These are phyloP conservation scores for Kryptopterus vitreolus DNA, from an alignment of 2,797 vertebrate species.

Conservation along the genomic window DNA sequence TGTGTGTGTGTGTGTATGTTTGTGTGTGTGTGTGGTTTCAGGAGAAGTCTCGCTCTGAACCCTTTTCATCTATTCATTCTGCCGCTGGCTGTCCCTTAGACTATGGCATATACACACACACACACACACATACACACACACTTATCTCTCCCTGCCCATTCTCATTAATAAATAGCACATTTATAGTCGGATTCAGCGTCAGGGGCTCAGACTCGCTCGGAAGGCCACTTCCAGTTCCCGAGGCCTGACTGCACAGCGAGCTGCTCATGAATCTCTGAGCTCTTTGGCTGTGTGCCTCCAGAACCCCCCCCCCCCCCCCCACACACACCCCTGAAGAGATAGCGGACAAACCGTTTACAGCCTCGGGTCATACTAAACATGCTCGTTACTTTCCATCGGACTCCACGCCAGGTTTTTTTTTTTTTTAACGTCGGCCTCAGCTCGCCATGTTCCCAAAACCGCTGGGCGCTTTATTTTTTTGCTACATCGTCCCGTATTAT, in stretches of 20 bases:
- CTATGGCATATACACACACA: not conserved
- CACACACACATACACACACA: conserved; percentile 27
- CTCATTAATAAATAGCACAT: conserved; percentile 40
- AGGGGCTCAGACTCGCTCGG: not conserved
- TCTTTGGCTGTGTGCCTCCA: not conserved
- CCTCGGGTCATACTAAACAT: conserved; percentile 3
- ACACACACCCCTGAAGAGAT: conserved; percentile 1
- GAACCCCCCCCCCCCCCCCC: too few relatives aligned
- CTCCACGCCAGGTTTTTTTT: not conserved
- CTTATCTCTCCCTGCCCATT: conserved; percentile 7
- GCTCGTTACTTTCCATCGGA: conserved; percentile 13
- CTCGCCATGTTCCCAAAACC: not conserved
- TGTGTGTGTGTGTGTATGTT: not conserved
- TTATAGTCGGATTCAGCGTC: conserved; percentile 1
- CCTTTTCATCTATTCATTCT: conserved; percentile 65
- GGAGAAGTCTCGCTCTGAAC: conserved; percentile 58
- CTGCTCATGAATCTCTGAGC: conserved; percentile 18
- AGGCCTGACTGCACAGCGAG: not conserved
- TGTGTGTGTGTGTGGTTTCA: conserved; percentile 48
- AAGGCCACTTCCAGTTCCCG: not conserved
- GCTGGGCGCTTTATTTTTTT: not conserved
- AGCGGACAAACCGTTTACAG: conserved; percentile 6
- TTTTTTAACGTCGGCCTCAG: not conserved
- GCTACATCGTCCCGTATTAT: not conserved
- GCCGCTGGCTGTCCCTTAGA: conserved; percentile 45